Evolutionary conservation across 2,797 vertebrate species (phyloP).

Genomic region (Anguilla marmorata): DNA sequence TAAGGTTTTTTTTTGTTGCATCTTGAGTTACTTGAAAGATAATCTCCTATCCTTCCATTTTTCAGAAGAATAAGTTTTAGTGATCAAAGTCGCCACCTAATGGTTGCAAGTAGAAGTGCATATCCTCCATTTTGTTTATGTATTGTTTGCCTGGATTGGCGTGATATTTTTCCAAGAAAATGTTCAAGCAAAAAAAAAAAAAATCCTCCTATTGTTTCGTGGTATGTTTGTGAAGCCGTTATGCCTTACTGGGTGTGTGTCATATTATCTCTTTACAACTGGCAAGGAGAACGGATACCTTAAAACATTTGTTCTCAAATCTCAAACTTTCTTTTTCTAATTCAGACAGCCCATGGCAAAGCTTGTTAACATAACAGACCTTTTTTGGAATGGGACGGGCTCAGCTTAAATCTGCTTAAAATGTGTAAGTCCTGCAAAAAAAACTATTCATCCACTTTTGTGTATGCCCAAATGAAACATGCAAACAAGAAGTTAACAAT

Average conservation of each 20-base stretch:
- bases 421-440: background rate
- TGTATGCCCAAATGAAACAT: background rate
- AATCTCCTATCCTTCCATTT: background rate
- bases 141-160: background rate
- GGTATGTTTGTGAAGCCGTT: background rate
- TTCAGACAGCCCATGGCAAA: background rate
- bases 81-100: conserved; percentile 5
- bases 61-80: background rate
- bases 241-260: background rate
- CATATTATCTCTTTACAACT: background rate
- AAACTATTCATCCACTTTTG: background rate
- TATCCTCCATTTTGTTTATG: conserved; percentile 17
- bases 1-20: background rate
- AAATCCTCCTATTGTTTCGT: background rate
- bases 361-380: background rate
- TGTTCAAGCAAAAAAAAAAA: background rate
- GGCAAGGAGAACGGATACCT: background rate
- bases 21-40: background rate
- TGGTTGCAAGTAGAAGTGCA: conserved; percentile 9
- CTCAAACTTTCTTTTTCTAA: background rate
- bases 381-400: background rate
- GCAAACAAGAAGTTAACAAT: background rate
- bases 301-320: background rate
- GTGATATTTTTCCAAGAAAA: background rate
- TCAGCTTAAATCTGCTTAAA: background rate